Conservation (phyloP, 2,797 vertebrate species). For the Silurus aristotelis region DNA sequence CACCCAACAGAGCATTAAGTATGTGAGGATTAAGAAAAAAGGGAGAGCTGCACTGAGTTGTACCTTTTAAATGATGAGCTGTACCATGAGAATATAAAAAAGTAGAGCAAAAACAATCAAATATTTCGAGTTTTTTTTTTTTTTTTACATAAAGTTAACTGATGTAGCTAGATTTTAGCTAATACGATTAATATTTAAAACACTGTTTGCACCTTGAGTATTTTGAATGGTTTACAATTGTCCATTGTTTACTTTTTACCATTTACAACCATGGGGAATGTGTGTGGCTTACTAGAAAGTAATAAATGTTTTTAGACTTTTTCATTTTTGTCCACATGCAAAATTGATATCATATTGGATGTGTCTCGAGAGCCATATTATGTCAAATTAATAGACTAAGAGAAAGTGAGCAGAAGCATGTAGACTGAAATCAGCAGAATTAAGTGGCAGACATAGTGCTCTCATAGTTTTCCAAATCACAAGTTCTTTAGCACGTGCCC, state of each 20-base stretch:
- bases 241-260: background rate
- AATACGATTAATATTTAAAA: background rate
- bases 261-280: background rate
- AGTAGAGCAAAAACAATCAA: background rate
- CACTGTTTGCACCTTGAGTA: background rate
- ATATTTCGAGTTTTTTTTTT: background rate
- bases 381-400: background rate
- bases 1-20: background rate
- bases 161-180: background rate
- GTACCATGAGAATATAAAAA: background rate
- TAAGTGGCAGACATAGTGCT: constrained; percentile 16
- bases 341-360: background rate
- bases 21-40: background rate
- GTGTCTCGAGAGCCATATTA: constrained; percentile 6
- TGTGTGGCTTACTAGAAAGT: background rate
- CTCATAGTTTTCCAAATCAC: constrained; percentile 47
- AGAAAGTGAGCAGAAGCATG: background rate
- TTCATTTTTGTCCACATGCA: background rate
- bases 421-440: constrained; percentile 9
- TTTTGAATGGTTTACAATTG: background rate
- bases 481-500: constrained; percentile 47
- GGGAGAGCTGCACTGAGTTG: background rate
- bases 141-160: background rate
- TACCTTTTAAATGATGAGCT: background rate
- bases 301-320: background rate